Base-by-base conservation (phyloP, 2,113 vertebrate genomes). In the Colius striatus region DNA sequence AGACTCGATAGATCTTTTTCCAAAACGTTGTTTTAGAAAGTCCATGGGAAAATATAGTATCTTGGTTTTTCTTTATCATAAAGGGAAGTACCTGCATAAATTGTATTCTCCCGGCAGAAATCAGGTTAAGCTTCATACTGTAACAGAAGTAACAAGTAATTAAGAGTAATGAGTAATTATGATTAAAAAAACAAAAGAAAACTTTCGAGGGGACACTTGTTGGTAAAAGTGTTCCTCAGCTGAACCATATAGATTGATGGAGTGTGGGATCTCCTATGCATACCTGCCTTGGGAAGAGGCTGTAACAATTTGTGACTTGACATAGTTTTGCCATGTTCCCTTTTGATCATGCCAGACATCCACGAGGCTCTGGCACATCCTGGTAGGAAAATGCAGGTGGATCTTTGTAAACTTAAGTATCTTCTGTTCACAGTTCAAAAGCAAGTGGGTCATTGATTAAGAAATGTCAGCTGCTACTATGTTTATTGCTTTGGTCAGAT, bases 111-210 rank as follows among this genome's bases (percentile, higher is more conserved):
- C 29, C 53, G 76, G 34, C 25, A 74, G 73, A 88, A 86, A 53
- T 81, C 70, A 70, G n/a, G 36, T 81, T 89, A 81, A 75, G 41
- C 48, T 84, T 87, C 38, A 18, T 67, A 68, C 32, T 67, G n/a
- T 61, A 81, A 58, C 12, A 50, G 30, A 91, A 85, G 22, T 66
- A 86, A 80, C 20, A 78, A 55, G 26, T 77, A 72, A 74, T 81
- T 81, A 81, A 48, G 41, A 93, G 45, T 53, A 84, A 43, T 25
- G 90, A 89, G 62, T 16, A 60, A 45, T 26, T 72, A 29, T 55
- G 62, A 74, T 74, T 66, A 54, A 90, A 85, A 94, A 80, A 36
- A 62, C 50, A 47, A 80, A 94, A 85, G 8, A 65, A 90, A 84
- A 10, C n/a, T 32, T 95, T 78, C 66, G 75, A 91, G 90, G 61